A percentile compares a stretch with the other conserved stretches of the same genome.
phyloP scores from a whole-genome alignment of 2,888 invertebrate genomes.

The Agriotes lineatus region DNA sequence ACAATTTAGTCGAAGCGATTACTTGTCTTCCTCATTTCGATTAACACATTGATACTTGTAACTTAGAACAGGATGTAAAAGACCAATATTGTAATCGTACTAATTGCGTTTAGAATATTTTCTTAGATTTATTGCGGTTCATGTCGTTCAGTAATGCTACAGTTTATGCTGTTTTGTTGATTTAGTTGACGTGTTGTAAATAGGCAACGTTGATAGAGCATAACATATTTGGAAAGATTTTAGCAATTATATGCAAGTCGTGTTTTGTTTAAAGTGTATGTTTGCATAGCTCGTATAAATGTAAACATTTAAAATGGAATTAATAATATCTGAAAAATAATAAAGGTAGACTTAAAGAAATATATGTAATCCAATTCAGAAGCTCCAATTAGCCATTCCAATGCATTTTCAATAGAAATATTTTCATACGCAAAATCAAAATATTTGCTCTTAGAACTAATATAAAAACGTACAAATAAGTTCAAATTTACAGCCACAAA shows the following conservation, averaged over 20 bases:
- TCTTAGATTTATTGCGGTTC: neutral
- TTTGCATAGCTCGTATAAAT: constrained; percentile 37
- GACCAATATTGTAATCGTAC: constrained; percentile 12
- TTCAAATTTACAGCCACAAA: too few relatives aligned
- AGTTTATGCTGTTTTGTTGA: constrained; percentile 4
- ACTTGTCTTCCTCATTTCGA: constrained; percentile 31
- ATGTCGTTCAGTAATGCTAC: neutral
- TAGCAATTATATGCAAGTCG: constrained; percentile 15
- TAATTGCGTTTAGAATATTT: neutral
- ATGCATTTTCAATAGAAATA: too few relatives aligned
- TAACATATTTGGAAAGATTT: constrained; percentile 10
- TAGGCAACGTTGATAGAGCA: constrained; percentile 25
- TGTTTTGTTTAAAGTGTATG: constrained; percentile 25
- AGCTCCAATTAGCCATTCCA: neutral
- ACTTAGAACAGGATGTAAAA: constrained; percentile 21
- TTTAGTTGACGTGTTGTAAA: constrained; percentile 21
- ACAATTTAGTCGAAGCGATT: constrained; percentile 20
- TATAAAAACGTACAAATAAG: too few relatives aligned
- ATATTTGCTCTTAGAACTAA: too few relatives aligned
- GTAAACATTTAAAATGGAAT: constrained; percentile 28
- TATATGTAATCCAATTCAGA: constrained; percentile 25
- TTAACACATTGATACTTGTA: constrained; percentile 22
- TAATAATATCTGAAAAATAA: constrained; percentile 22
- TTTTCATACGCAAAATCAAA: too few relatives aligned
- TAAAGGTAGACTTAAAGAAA: constrained; percentile 35